Evolutionary conservation across 2,113 vertebrate genomes (phyloP), one percentile per base, ranked within the genome.

Genomic region (Pavo muticus): DNA sequence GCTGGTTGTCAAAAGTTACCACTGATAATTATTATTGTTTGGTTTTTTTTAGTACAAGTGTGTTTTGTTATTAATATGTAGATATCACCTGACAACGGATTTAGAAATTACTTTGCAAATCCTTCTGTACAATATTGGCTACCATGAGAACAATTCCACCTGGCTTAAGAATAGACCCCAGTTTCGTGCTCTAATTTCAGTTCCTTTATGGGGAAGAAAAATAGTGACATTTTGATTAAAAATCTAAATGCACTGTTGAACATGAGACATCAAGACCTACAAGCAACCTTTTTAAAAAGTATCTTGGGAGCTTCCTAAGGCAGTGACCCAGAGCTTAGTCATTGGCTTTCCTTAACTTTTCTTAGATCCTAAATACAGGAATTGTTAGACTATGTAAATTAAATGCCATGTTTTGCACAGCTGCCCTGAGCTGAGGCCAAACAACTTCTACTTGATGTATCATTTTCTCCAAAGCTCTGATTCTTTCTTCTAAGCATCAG

Each of bases 101-200:
- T 86, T 67, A 29, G 60, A 71, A 83, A 40, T 42, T 52, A 39
- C 5, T 79, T 67, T 82, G 5, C 2, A 59, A 72, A 89, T 44
- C 8, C 3, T 87, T 71, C 25, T 83, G 64, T 12, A 59, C 60
- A 88, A 40, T 54, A 32, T 25, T 86, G 14, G 6, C 15, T 75
- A 39, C 4, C 10, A 35, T 24, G 32, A 54, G 5, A 63, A 30
- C 2, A 54, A 30, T 48, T 82, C 40, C 14, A 3, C 7, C 10
- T 57, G 17, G 29, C 35, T 87, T 56, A 29, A 37, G 27, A 11
- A 52, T 2, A n/a, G 29, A 56, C 6, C 11, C 83, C 16, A 47
- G 18, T 27, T 27, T 8, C 0, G 0, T 42, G 19, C n/a, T 9
- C 27, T 56, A 52, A 7, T 60, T 68, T 18, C 16, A 52, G 9